Evolutionary conservation across 2,113 vertebrate species (phyloP).

Genomic region (Pandion haliaetus): DNA sequence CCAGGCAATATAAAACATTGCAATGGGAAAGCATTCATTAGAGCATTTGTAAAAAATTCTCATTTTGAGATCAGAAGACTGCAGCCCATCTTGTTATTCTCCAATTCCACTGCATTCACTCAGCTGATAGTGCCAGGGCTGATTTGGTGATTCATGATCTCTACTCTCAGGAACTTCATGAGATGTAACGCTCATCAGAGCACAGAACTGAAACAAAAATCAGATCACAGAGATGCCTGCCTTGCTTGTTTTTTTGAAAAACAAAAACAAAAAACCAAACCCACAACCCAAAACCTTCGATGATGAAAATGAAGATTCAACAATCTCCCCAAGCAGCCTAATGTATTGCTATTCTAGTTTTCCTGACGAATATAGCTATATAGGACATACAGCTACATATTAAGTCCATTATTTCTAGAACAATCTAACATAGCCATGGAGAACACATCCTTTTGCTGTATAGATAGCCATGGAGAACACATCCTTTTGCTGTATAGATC

Average conservation of each 20-base stretch:
- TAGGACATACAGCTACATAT: not conserved
- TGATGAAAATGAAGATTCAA: not conserved
- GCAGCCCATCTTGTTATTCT: not conserved
- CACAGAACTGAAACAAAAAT: not conserved
- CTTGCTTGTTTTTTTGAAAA: not conserved
- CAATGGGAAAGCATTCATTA: not conserved
- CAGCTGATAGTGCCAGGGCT: not conserved
- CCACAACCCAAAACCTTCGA: not conserved
- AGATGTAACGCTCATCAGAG: not conserved
- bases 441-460: not conserved
- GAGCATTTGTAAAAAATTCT: not conserved
- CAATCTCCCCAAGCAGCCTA: not conserved
- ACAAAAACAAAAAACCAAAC: fast-evolving
- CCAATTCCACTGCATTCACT: not conserved
- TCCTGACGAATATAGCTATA: not conserved
- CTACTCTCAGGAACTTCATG: not conserved
- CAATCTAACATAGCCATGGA: not conserved
- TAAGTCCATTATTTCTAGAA: not conserved
- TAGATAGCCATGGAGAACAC: not conserved
- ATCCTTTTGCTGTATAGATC: not conserved
- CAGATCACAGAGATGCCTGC: not conserved
- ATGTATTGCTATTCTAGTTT: not conserved
- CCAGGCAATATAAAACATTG: not conserved
- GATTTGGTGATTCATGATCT: not conserved
- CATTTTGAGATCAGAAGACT: not conserved